phyloP scores from a whole-genome alignment of 1,140 invertebrate species.

The Lerema accius region DNA sequence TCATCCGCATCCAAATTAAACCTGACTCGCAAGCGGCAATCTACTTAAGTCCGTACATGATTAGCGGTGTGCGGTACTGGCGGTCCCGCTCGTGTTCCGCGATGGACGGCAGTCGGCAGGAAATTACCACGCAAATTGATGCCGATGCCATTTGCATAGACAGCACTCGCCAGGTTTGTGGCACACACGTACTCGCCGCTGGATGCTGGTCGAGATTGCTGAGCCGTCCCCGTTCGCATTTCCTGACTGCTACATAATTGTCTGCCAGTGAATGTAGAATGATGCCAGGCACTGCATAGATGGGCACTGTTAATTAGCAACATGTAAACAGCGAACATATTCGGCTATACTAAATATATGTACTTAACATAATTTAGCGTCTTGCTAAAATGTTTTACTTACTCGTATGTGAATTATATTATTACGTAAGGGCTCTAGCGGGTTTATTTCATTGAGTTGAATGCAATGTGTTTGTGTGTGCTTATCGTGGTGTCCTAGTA shows the following conservation, averaged over 20 bases:
- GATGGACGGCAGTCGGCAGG: constrained; percentile 22
- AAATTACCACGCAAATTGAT: constrained; percentile 37
- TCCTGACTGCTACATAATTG: constrained; percentile 10
- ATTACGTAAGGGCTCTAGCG: too few species aligned
- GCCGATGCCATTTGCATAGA: constrained; percentile 31
- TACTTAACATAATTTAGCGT: background rate
- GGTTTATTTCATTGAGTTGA: too few species aligned
- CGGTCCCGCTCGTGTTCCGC: constrained; percentile 7
- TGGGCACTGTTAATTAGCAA: too few species aligned
- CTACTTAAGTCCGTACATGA: too few species aligned
- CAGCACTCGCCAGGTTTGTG: constrained; percentile 10
- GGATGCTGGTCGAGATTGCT: constrained; percentile 22
- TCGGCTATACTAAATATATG: too few species aligned
- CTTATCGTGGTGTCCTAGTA: background rate
- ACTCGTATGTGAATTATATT: background rate
- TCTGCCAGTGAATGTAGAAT: background rate
- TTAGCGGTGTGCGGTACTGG: constrained; percentile 11
- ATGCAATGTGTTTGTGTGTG: background rate
- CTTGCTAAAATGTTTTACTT: background rate
- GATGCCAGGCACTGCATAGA: too few species aligned
- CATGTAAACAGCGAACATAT: too few species aligned
- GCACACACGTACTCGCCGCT: constrained; percentile 16
- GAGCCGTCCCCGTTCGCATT: constrained; percentile 17
- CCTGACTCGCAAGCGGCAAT: background rate
- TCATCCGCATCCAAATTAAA: background rate